A percentile compares a stretch with the other conserved stretches of the same genome.
Evolutionary conservation across 2,888 invertebrate genomes (phyloP).

Genomic region (Smittia sp.): DNA sequence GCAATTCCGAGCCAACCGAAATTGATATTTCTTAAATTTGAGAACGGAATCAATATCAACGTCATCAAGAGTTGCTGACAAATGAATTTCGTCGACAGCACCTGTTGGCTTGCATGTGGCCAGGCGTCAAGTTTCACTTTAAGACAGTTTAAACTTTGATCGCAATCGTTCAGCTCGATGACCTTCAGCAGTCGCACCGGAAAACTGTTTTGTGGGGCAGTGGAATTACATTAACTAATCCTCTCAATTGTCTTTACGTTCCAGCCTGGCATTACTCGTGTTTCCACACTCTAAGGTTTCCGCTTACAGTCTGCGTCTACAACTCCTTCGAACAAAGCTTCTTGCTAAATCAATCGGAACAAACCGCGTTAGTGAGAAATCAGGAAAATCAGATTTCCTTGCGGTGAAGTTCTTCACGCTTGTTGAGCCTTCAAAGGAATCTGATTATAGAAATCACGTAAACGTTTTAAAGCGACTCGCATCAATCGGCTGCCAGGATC

Average conservation of each 20-base stretch:
- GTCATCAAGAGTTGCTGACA: slow-evolving; percentile 39
- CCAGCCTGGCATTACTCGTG: background rate
- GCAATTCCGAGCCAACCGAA: background rate
- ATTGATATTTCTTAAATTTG: slow-evolving; percentile 23
- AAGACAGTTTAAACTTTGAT: slow-evolving; percentile 20
- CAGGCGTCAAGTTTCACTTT: background rate
- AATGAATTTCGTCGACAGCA: background rate
- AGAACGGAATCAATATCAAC: slow-evolving; percentile 37
- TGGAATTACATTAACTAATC: slow-evolving; percentile 3
- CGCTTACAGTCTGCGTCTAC: background rate
- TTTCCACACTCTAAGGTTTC: slow-evolving; percentile 6
- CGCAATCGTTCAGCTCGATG: background rate
- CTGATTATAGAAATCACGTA: slow-evolving; percentile 36
- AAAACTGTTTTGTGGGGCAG: background rate
- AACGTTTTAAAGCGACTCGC: slow-evolving; percentile 16
- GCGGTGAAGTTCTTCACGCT: slow-evolving; percentile 21
- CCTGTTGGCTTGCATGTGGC: slow-evolving; percentile 34
- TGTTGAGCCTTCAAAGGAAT: slow-evolving; percentile 22
- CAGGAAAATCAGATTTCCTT: slow-evolving; percentile 5
- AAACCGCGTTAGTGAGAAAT: slow-evolving; percentile 14
- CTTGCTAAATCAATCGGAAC: background rate
- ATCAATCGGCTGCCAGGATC: slow-evolving; percentile 27
- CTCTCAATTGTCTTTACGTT: background rate
- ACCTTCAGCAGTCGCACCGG: background rate
- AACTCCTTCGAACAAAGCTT: background rate